Percentiles rank a stretch among this genome's conserved stretches.
Conservation (phyloP, 2,113 vertebrate species). For the Sardina pilchardus region DNA sequence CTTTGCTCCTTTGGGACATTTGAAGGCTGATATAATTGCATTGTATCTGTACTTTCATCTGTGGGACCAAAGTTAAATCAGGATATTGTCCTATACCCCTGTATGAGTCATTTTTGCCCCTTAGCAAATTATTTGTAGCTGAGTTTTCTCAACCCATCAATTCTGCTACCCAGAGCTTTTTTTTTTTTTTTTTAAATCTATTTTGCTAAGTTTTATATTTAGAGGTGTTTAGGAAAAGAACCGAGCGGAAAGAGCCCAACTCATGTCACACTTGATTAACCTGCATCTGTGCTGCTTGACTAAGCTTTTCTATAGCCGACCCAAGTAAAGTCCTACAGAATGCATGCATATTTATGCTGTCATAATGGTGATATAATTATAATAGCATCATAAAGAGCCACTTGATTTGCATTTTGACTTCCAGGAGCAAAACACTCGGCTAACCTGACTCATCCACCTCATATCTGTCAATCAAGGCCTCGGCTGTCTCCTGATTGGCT, state of each 20-base stretch:
- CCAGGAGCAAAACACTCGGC: background rate
- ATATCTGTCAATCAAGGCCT: constrained; percentile 63
- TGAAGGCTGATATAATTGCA: background rate
- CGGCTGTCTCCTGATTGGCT: constrained; percentile 48
- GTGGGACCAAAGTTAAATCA: background rate
- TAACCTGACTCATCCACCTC: constrained; percentile 67
- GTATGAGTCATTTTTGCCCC: background rate
- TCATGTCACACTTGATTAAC: background rate
- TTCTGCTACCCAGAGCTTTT: background rate
- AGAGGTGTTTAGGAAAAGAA: background rate
- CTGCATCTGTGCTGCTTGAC: background rate
- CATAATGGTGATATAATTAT: background rate
- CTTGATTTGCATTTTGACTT: background rate
- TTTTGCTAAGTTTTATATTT: background rate
- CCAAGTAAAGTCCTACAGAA: constrained; percentile 14
- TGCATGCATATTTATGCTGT: background rate
- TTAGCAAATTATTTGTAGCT: background rate
- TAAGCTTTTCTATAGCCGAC: background rate
- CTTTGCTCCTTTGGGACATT: background rate
- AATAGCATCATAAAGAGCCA: background rate
- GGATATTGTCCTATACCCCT: background rate
- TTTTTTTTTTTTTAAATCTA: too few relatives aligned
- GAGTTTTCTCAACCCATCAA: background rate
- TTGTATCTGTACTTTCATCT: background rate
- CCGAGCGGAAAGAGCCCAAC: background rate